Base-by-base conservation (phyloP, 2,888 invertebrate species). In the Cephonodes hylas region DNA sequence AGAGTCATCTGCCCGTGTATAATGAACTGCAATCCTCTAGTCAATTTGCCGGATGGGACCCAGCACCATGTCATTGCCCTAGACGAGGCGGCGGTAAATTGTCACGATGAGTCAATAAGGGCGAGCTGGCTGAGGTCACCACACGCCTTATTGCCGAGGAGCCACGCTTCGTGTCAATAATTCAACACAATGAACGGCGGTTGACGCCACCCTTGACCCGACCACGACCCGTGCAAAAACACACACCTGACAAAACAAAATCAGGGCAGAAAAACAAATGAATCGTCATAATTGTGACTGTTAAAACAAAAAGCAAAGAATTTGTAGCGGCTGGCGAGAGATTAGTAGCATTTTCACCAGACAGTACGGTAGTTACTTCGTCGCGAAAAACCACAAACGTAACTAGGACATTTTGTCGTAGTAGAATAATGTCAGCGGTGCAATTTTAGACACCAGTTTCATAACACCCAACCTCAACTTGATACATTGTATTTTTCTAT, bases 91-190 rank as follows among this genome's bases (percentile, higher is more conserved):
- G 38, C 60, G 31, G 42, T 44, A 20, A 23, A 57, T 20, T 48
- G 58, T 42, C 38, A 60, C 63, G 58, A 45, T 64, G 64, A 72
- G 69, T 75, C 68, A 71, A 72, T 67, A 71, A 64, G 69, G 69
- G 70, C 63, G 64, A 31, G 38, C 56, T 66, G 61, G 3, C 13
- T 66, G 64, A 72, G 70, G 70, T 69, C 72, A 58, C 60, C 65
- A 61, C 58, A 27, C 63, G 59, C 42, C 38, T 44, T 58, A 60
- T 59, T 46, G 44, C 23, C 25, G 25, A 31, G 23, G 5, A 56
- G 27, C 6, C 31, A 34, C 27, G 31, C 23, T 42, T 5, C 46
- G 8, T 64, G 64, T 63, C 64, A 67, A 67, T 63, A 69, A 69
- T 65, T 63, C 60, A 64, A 66, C 68, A 70, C 71, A 66, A 69